Conservation (phyloP, 2,888 invertebrate genomes). For the Therioaphis trifolii region DNA sequence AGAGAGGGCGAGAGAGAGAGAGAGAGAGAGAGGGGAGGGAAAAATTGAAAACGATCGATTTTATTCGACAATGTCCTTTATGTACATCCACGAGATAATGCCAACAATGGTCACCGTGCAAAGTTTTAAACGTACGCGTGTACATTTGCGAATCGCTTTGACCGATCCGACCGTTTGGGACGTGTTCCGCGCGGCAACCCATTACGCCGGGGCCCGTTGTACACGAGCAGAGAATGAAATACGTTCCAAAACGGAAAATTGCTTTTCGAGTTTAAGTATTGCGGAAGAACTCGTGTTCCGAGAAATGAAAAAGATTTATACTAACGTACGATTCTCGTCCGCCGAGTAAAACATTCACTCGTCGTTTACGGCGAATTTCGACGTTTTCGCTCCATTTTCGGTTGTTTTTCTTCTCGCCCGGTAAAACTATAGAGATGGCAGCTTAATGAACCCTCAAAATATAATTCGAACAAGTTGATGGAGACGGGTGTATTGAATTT, state of each 20-base stretch:
- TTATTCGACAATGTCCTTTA: background rate
- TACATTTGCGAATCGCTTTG: background rate
- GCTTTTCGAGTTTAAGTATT: background rate
- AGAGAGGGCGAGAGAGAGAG: no score
- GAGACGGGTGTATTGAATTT: no score
- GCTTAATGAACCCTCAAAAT: no score
- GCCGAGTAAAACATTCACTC: background rate
- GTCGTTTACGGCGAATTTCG: background rate
- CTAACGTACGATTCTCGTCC: background rate
- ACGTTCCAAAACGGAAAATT: background rate
- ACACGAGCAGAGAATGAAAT: background rate
- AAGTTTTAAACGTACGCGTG: background rate
- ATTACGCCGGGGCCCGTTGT: no score
- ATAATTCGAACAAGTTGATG: no score
- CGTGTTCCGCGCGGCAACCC: no score
- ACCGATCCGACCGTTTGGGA: background rate
- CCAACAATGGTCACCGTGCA: background rate
- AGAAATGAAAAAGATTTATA: background rate
- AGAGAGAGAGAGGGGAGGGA: no score
- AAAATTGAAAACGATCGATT: constrained; percentile 4
- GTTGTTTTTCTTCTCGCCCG: no score
- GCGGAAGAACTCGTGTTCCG: background rate
- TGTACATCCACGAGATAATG: background rate
- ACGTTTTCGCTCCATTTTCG: no score
- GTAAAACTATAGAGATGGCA: no score